Conservation (phyloP, 2,888 invertebrate species). For the Acleris holmiana region DNA sequence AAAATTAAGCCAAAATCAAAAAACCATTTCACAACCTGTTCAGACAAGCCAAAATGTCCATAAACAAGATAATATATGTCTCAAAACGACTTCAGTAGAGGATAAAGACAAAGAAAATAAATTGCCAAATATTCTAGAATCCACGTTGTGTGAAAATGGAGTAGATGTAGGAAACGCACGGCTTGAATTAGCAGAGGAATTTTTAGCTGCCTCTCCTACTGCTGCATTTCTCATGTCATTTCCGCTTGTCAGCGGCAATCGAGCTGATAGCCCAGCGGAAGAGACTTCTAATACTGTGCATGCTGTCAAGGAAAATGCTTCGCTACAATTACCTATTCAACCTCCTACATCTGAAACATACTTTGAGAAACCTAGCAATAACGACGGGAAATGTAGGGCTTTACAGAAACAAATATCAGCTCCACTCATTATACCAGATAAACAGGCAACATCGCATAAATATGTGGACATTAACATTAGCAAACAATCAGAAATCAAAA, state of each 20-base stretch:
- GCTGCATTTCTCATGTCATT: conserved; percentile 91
- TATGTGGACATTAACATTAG: conserved; percentile 49
- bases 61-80: conserved; percentile 42
- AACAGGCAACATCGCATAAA: conserved; percentile 59
- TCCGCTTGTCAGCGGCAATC: conserved; percentile 87
- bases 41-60: conserved; percentile 21
- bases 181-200: conserved; percentile 82
- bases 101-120: conserved; percentile 70
- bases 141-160: conserved; percentile 70
- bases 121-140: conserved; percentile 67
- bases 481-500: conserved; percentile 57
- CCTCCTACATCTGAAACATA: conserved; percentile 50
- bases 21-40: conserved; percentile 3
- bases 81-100: conserved; percentile 48
- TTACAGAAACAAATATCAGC: conserved; percentile 42
- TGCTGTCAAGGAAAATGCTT: conserved; percentile 45
- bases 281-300: conserved; percentile 56
- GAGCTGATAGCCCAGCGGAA: conserved; percentile 79
- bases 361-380: conserved; percentile 57
- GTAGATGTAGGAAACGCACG: conserved; percentile 83
- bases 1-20: conserved; percentile 18
- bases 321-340: conserved; percentile 47
- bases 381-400: conserved; percentile 52
- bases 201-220: conserved; percentile 87
- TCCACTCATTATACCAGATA: conserved; percentile 47